Base-by-base conservation (phyloP, 2,888 invertebrate species). In the Notodonta dromedarius region DNA sequence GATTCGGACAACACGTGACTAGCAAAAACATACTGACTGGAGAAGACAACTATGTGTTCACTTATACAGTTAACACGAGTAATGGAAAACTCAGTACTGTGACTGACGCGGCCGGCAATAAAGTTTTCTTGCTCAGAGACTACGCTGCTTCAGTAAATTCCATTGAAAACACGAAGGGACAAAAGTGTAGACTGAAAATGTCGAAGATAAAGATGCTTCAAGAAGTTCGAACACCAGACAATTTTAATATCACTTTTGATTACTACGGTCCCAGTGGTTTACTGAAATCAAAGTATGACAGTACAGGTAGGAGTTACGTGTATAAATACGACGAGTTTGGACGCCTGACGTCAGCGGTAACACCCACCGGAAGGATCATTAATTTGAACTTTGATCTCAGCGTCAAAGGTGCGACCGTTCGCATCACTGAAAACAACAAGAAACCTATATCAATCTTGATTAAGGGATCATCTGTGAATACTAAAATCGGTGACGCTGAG, bases 241-340 rank as follows among this genome's bases (percentile, higher is more conserved):
- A 98, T 86, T 97, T 98, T 80, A 98, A 98, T 79, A 97, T 98
- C 2, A 98, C 98, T 0, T 98, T 98, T 83, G 98, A 98, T 80
- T 99, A 99, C 84, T 97, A 98, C 79, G 97, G 97, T 0, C 97
- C 97, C 0, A 97, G 98, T 0, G 98, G 98, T 0, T 92, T 99
- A 51, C 90, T 99, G 46, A 97, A 97, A 83, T 97, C 97, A 0
- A 98, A 98, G 84, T 94, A 98, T 13, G 98, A 98, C 79, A 97
- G 97, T 66, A 97, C 97, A 2, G 98, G 98, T 2, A 94, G 98
- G 69, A 97, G 98, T 74, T 98, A 98, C 82, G 97, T 98, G 24
- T 99, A 99, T 86, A 97, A 97, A 80, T 99, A 99, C 80, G 98
- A 99, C 82, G 97, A 98, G 83, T 98, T 98, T 81, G 99, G 99